A percentile compares a stretch with the other conserved stretches of the same genome.
These are phyloP conservation scores for Drosophila equinoxialis DNA, from an alignment of 1,140 invertebrate genomes.

Conservation along the genomic window DNA sequence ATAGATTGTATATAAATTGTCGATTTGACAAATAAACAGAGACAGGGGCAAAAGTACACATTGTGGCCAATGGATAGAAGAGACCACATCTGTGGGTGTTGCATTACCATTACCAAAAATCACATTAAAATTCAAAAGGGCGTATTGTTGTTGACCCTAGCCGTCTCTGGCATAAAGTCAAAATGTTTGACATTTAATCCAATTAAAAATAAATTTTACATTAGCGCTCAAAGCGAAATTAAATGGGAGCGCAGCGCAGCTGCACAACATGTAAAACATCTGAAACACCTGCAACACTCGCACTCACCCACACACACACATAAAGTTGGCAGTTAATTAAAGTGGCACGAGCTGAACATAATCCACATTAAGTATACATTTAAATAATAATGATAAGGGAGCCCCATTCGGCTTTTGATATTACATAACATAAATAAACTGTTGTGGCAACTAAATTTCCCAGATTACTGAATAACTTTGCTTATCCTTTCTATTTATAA, in stretches of 20 bases:
- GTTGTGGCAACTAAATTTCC: neutral
- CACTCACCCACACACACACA: neutral
- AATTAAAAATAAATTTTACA: constrained; percentile 76
- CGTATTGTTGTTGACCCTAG: constrained; percentile 61
- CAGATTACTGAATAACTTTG: neutral
- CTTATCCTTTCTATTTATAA: neutral
- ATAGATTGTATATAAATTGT: constrained; percentile 4
- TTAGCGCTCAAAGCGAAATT: constrained; percentile 53
- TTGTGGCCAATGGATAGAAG: constrained; percentile 14
- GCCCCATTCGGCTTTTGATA: neutral
- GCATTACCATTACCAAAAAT: constrained; percentile 69
- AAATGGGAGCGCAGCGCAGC: constrained; percentile 10
- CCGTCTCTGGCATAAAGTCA: constrained; percentile 56
- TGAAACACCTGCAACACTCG: too few species aligned
- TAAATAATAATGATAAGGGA: constrained; percentile 8
- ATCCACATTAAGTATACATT: constrained; percentile 5
- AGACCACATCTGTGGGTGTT: constrained; percentile 41
- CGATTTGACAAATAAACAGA: neutral
- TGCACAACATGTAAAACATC: too few species aligned
- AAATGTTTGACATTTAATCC: constrained; percentile 78
- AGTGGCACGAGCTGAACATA: constrained; percentile 10
- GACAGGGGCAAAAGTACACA: neutral
- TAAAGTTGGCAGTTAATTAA: constrained; percentile 39
- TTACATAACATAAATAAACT: neutral
- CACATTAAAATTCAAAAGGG: constrained; percentile 71